Percentiles rank a stretch among this genome's conserved stretches.
phyloP scores from a whole-genome alignment of 2,888 invertebrate species.

The Tetrapedia diversipes region DNA sequence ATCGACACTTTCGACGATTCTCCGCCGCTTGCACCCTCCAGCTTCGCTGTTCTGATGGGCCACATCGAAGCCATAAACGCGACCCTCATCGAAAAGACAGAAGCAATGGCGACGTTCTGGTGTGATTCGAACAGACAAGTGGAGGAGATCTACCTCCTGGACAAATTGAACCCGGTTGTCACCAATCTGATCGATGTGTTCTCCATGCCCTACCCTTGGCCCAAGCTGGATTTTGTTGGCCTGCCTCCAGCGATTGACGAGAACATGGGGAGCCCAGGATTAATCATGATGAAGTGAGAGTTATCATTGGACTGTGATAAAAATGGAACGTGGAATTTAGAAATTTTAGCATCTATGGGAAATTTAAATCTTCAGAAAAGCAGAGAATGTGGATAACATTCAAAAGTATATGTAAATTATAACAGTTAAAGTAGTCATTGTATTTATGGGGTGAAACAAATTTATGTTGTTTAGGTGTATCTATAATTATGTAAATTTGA shows the following conservation, averaged over 20 bases:
- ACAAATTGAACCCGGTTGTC: constrained; percentile 64
- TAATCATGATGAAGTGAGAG: constrained; percentile 72
- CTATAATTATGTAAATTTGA: too few relatives aligned
- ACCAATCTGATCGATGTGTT: constrained; percentile 68
- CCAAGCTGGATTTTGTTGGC: constrained; percentile 74
- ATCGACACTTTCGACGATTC: constrained; percentile 74
- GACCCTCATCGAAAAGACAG: constrained; percentile 46
- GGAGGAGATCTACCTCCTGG: constrained; percentile 67
- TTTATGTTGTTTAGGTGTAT: too few relatives aligned
- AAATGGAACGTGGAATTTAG: too few relatives aligned
- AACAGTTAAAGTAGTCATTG: too few relatives aligned
- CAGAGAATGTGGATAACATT: too few relatives aligned
- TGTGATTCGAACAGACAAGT: constrained; percentile 44
- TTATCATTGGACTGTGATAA: not conserved
- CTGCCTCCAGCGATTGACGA: constrained; percentile 65
- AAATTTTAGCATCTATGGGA: too few relatives aligned
- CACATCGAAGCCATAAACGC: constrained; percentile 41
- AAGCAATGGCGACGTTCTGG: constrained; percentile 61
- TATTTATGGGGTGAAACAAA: too few relatives aligned
- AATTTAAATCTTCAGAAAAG: too few relatives aligned
- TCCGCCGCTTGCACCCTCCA: constrained; percentile 84
- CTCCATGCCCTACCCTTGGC: constrained; percentile 63
- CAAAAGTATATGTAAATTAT: too few relatives aligned
- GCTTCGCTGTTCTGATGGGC: constrained; percentile 83
- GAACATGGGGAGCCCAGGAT: constrained; percentile 69